Evolutionary conservation across 2,113 vertebrate species (phyloP).

Genomic region (Uria lomvia): DNA sequence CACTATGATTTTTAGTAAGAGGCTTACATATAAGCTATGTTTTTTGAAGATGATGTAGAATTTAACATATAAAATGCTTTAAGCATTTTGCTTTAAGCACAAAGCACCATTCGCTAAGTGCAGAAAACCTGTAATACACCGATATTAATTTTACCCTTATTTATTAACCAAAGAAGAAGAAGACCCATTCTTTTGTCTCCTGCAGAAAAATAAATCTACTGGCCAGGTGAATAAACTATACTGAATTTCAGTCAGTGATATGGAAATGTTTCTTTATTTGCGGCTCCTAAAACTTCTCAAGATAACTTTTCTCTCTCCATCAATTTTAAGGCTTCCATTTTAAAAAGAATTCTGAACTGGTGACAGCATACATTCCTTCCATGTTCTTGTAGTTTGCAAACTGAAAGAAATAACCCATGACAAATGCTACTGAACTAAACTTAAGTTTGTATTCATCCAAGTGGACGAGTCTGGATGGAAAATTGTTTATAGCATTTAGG

Average conservation of each 20-base stretch:
- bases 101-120: not conserved
- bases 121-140: not conserved
- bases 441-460: not conserved
- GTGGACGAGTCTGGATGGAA: not conserved
- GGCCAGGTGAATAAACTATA: not conserved
- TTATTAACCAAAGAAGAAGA: not conserved
- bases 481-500: not conserved
- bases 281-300: not conserved
- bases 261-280: not conserved
- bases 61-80: not conserved
- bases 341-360: not conserved
- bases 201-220: not conserved
- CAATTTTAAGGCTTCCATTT: not conserved
- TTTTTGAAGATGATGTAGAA: not conserved
- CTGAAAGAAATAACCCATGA: not conserved
- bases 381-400: not conserved
- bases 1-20: not conserved
- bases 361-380: not conserved
- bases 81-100: not conserved
- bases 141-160: not conserved
- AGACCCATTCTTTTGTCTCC: not conserved
- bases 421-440: not conserved
- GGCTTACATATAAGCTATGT: not conserved
- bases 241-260: not conserved
- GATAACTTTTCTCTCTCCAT: not conserved